Conservation (phyloP, 1,140 invertebrate species). For the Mactra quadrangularis region DNA sequence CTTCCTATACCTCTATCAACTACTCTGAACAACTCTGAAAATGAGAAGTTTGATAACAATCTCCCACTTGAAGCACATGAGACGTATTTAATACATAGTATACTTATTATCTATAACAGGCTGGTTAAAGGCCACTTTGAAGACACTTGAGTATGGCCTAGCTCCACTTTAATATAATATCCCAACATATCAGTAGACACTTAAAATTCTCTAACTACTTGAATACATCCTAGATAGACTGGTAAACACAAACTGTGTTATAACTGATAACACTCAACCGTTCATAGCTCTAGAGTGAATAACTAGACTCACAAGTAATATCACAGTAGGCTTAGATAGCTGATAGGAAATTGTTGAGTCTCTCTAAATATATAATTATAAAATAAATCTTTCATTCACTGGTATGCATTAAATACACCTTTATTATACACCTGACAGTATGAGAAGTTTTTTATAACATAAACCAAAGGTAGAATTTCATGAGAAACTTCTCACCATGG, state of each 20-base stretch:
- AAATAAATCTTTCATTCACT: constrained; percentile 29
- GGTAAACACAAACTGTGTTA: constrained; percentile 35
- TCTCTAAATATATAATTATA: constrained; percentile 1
- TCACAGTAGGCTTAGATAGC: background rate
- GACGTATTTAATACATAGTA: constrained; percentile 22
- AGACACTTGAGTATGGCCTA: constrained; percentile 39
- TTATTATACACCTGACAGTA: too few relatives aligned
- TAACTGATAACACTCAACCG: constrained; percentile 30
- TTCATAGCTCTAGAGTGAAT: background rate
- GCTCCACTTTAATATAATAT: constrained; percentile 57
- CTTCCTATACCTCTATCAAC: background rate
- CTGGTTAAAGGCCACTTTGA: constrained; percentile 59
- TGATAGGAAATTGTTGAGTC: constrained; percentile 7
- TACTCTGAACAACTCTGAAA: too few relatives aligned
- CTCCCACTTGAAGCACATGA: constrained; percentile 20
- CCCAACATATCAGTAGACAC: constrained; percentile 55
- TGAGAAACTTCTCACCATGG: background rate
- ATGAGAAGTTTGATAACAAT: too few relatives aligned
- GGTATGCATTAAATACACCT: too few relatives aligned
- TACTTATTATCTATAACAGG: constrained; percentile 43
- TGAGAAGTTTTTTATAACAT: too few relatives aligned
- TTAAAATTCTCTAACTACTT: constrained; percentile 59
- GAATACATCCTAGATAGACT: constrained; percentile 50
- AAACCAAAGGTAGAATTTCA: too few relatives aligned
- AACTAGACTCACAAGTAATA: background rate